phyloP scores from a whole-genome alignment of 2,888 invertebrate species.

The Tetragnatha montana region DNA sequence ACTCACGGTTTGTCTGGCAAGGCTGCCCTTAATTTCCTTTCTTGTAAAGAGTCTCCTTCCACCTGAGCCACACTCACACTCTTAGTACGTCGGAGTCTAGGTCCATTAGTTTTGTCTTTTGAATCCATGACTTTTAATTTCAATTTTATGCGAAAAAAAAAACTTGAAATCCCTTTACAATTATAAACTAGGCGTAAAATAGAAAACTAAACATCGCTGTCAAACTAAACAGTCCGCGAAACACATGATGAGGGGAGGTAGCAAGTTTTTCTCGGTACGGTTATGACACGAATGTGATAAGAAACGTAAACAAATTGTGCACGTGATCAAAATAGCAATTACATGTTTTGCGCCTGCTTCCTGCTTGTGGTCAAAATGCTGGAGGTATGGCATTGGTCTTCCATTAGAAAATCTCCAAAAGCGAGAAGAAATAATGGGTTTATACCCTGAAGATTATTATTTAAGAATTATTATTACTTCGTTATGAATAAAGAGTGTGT shows the following conservation, averaged over 20 bases:
- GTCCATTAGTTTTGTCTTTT: neutral
- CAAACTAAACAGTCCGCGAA: neutral
- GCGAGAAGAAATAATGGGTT: too few relatives aligned
- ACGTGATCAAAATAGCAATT: neutral
- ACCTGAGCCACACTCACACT: conserved; percentile 92
- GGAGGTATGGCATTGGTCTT: too few relatives aligned
- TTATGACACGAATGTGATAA: conserved; percentile 1
- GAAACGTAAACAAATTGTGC: conserved; percentile 16
- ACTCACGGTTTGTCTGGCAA: conserved; percentile 93
- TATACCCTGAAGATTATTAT: too few relatives aligned
- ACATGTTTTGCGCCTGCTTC: neutral
- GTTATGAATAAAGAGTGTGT: too few relatives aligned
- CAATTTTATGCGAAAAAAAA: neutral
- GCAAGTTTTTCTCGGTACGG: conserved; percentile 12
- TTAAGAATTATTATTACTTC: too few relatives aligned
- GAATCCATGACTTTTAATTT: neutral
- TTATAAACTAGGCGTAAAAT: neutral
- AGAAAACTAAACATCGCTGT: neutral
- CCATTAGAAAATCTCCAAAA: too few relatives aligned
- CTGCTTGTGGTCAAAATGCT: neutral
- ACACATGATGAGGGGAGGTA: conserved; percentile 11
- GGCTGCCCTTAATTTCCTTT: conserved; percentile 84
- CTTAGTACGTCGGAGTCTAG: conserved; percentile 77
- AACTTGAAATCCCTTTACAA: neutral
- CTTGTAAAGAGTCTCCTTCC: conserved; percentile 89